Evolutionary conservation across 2,888 invertebrate species (phyloP), one percentile per base, ranked within the genome.

Genomic region (Erebia aethiops): DNA sequence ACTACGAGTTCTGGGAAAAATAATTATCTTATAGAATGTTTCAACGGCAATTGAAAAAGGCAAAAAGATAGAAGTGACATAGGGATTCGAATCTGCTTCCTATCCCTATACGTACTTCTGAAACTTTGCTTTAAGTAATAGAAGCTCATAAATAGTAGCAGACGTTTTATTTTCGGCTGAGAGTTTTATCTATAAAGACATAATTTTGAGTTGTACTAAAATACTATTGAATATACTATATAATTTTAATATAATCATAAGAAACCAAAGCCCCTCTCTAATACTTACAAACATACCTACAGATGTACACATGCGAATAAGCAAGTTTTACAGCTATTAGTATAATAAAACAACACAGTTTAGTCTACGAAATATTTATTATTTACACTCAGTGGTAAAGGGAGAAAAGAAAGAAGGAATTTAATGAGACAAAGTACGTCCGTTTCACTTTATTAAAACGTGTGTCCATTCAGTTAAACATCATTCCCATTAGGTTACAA

Each of bases 341-440:
- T 84, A 81, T 81, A 91, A 91, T 90, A 89, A 91, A 91, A 91
- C 90, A 87, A 89, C 86, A 80, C 74, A 76, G 77, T 80, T 81
- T 82, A 83, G 81, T 78, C 74, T 71, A 82, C 75, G 79, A 81
- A 81, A 82, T 78, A 76, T 89, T 90, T 90, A 90, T 90, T 90
- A 90, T 90, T 87, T 82, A 82, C 80, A 83, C 76, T 81, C 82
- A 35, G 35, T 78, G 79, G 78, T 76, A 78, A 76, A 75, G 77
- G 77, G 70, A 74, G 79, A 80, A 79, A 79, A 78, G 81, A 71
- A 73, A 72, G 46, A 70, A 75, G 71, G 68, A 66, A 65, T 46
- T 58, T 61, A 68, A 69, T 60, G 56, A 63, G 72, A 71, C 70
- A 72, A 74, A 61, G 77, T 77, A 79, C 80, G 76, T 81, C 80